Percentiles rank a stretch among this genome's conserved stretches.
Conservation (phyloP, 2,113 vertebrate genomes). For the Nesoenas mayeri region DNA sequence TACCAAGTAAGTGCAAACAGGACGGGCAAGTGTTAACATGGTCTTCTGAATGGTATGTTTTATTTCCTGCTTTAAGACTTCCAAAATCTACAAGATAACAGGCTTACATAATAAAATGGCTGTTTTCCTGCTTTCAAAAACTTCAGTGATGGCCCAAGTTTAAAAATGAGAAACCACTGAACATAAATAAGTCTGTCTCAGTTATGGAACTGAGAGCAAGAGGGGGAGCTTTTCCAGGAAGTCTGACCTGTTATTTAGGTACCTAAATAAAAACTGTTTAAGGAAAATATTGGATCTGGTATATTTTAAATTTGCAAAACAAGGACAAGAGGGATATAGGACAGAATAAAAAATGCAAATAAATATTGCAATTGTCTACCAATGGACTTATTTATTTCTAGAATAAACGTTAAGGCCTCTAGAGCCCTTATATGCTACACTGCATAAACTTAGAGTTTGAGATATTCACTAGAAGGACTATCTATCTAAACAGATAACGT, state of each 20-base stretch:
- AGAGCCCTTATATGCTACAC: not conserved
- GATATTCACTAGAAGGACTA: not conserved
- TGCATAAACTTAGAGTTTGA: not conserved
- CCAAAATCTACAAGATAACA: not conserved
- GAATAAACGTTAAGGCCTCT: not conserved
- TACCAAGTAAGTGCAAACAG: not conserved
- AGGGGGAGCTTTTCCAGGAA: slow-evolving; percentile 5
- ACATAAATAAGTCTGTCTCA: not conserved
- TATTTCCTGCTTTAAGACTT: not conserved
- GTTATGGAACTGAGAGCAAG: not conserved
- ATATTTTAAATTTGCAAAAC: not conserved
- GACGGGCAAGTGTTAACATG: not conserved
- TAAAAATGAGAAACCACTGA: not conserved
- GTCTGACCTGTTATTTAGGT: not conserved
- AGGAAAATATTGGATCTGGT: not conserved
- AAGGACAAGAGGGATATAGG: not conserved
- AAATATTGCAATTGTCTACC: not conserved
- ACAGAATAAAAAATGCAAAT: not conserved
- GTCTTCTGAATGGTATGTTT: not conserved
- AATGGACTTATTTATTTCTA: not conserved
- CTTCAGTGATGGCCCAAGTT: not conserved
- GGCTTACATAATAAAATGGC: not conserved
- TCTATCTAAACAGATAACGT: not conserved
- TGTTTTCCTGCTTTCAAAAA: not conserved
- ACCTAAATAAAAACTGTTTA: not conserved